Conservation (phyloP, 2,113 vertebrate species). For the Lipophrys pholis region DNA sequence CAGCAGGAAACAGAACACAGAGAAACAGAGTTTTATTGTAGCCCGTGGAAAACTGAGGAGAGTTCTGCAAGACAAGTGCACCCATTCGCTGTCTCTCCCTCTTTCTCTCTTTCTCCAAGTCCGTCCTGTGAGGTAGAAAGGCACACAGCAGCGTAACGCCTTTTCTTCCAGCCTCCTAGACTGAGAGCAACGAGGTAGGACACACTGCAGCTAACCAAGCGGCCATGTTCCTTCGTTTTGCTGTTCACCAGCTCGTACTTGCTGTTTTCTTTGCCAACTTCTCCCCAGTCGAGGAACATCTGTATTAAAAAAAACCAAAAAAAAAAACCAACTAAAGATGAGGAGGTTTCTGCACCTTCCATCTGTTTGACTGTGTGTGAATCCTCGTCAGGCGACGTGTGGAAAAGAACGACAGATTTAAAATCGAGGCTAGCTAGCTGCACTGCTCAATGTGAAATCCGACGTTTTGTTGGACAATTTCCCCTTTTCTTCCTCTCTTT, state of each 20-base stretch:
- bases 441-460: conserved; percentile 54
- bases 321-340: conserved; percentile 35
- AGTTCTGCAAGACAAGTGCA: conserved; percentile 66
- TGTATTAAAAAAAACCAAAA: conserved; percentile 27
- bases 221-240: conserved; percentile 66
- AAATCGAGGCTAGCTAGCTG: conserved; percentile 43
- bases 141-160: conserved; percentile 49
- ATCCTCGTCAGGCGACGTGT: conserved; percentile 24
- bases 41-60: conserved; percentile 59
- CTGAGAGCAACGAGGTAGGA: conserved; percentile 45
- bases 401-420: conserved; percentile 20
- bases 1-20: conserved; percentile 28
- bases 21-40: conserved; percentile 53
- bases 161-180: conserved; percentile 65
- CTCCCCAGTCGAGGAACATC: not conserved
- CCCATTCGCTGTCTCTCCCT: conserved; percentile 47
- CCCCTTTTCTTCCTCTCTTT: conserved; percentile 61
- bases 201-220: conserved; percentile 50
- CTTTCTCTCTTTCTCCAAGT: conserved; percentile 24
- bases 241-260: conserved; percentile 36
- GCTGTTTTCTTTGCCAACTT: conserved; percentile 33
- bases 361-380: conserved; percentile 34
- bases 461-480: conserved; percentile 66
- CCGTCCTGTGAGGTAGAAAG: conserved; percentile 53
- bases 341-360: conserved; percentile 71